phyloP scores from a whole-genome alignment of 2,797 vertebrate species.

The Passerculus sandwichensis region DNA sequence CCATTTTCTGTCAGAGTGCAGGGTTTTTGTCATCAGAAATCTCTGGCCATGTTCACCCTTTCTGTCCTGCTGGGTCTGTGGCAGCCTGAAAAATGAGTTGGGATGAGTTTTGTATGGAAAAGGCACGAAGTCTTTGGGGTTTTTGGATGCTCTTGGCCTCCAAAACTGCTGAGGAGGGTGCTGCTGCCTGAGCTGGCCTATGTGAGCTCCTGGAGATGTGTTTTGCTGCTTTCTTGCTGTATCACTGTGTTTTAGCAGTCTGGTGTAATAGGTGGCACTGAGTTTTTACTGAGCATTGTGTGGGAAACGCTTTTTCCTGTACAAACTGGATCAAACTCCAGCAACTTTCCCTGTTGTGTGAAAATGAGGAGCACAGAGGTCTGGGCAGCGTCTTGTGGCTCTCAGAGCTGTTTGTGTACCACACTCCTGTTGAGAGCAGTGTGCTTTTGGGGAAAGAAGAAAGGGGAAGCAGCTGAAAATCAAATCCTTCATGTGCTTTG shows the following conservation, averaged over 20 bases:
- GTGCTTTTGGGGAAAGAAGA: background rate
- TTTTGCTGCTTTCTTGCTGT: background rate
- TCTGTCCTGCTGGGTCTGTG: fast-evolving
- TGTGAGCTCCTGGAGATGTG: background rate
- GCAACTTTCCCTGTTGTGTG: background rate
- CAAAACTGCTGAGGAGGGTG: background rate
- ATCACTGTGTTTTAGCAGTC: fast-evolving
- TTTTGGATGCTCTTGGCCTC: background rate
- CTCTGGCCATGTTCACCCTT: fast-evolving
- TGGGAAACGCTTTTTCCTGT: background rate
- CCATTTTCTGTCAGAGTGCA: fast-evolving
- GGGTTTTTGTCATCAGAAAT: background rate
- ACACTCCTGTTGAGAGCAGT: background rate
- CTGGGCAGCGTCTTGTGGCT: background rate
- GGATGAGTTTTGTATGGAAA: background rate
- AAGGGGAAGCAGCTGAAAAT: background rate
- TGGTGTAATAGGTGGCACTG: fast-evolving
- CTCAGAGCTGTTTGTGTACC: background rate
- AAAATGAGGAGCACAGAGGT: background rate
- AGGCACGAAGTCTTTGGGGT: fast-evolving
- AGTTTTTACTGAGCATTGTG: background rate
- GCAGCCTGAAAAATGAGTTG: background rate
- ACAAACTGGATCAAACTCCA: background rate
- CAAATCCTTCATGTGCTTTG: background rate
- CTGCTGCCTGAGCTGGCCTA: background rate